These are phyloP conservation scores for Metridium senile DNA, from an alignment of 92 coral and sea anemone genomes.

Conservation along the genomic window DNA sequence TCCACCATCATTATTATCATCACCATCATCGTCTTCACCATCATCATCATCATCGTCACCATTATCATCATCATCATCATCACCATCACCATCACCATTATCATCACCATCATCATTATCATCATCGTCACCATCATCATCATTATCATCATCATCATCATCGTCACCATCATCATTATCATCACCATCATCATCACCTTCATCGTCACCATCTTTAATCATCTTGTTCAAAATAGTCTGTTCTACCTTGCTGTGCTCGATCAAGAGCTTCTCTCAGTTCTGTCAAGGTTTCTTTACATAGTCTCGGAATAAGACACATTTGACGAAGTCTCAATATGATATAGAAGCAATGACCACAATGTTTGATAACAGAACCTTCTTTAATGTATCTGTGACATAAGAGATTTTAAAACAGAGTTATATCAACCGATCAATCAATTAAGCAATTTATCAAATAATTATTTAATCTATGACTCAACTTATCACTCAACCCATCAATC, in stretches of 20 bases:
- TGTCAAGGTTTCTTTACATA: slow-evolving; percentile 26
- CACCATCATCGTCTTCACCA: neutral
- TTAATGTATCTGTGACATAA: slow-evolving; percentile 73
- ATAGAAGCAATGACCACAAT: slow-evolving; percentile 79
- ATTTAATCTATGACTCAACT: too few species aligned
- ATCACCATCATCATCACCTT: neutral
- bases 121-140: too few species aligned
- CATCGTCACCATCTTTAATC: neutral
- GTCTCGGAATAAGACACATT: slow-evolving; percentile 68
- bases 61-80: too few species aligned
- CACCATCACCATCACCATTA: too few species aligned
- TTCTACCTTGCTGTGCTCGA: slow-evolving; percentile 7
- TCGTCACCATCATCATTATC: neutral
- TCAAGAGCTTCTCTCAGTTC: slow-evolving; percentile 9
- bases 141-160: neutral
- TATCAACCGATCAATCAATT: too few species aligned
- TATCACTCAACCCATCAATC: too few species aligned
- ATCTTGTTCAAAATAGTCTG: neutral
- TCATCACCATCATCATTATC: too few species aligned
- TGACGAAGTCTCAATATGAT: slow-evolving; percentile 85
- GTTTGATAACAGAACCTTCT: slow-evolving; percentile 62
- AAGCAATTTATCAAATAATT: too few species aligned
- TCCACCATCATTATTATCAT: neutral
- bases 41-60: neutral
- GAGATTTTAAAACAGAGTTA: too few species aligned